Evolutionary conservation across 2,113 vertebrate genomes (phyloP).

Genomic region (Vanacampus margaritifer): DNA sequence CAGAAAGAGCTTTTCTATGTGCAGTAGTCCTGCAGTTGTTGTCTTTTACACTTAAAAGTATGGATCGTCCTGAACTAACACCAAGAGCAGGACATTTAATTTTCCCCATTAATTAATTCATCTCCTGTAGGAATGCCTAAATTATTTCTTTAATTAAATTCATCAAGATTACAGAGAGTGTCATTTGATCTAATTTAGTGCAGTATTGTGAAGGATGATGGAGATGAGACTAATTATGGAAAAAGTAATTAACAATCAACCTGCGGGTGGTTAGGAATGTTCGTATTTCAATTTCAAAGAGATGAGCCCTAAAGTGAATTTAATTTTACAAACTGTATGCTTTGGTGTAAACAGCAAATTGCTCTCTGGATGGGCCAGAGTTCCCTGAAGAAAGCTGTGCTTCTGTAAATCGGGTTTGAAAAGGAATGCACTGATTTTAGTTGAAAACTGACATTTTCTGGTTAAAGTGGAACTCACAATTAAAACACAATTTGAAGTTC

Average conservation of each 20-base stretch:
- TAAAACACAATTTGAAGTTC: no score
- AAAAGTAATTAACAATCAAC: constrained; percentile 31
- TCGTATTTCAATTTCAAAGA: constrained; percentile 15
- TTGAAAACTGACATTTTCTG: no score
- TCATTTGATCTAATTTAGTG: constrained; percentile 9
- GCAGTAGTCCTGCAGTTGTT: background rate
- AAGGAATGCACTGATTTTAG: no score
- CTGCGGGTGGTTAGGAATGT: constrained; percentile 4
- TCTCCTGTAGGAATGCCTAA: constrained; percentile 3
- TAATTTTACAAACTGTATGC: background rate
- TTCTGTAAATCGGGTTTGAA: no score
- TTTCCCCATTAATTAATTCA: constrained; percentile 5
- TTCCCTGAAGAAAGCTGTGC: no score
- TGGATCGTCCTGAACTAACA: background rate
- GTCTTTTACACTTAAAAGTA: constrained; percentile 13
- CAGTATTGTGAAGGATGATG: constrained; percentile 14
- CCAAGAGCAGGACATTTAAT: background rate
- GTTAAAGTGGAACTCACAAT: no score
- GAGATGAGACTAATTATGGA: constrained; percentile 22
- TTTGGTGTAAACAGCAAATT: background rate
- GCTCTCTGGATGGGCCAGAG: no score
- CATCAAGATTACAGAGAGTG: constrained; percentile 21
- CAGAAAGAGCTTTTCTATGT: background rate
- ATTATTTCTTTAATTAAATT: constrained; percentile 8
- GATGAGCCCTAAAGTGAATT: background rate